phyloP scores from a whole-genome alignment of 1,140 invertebrate species.

The Anastrepha ludens region DNA sequence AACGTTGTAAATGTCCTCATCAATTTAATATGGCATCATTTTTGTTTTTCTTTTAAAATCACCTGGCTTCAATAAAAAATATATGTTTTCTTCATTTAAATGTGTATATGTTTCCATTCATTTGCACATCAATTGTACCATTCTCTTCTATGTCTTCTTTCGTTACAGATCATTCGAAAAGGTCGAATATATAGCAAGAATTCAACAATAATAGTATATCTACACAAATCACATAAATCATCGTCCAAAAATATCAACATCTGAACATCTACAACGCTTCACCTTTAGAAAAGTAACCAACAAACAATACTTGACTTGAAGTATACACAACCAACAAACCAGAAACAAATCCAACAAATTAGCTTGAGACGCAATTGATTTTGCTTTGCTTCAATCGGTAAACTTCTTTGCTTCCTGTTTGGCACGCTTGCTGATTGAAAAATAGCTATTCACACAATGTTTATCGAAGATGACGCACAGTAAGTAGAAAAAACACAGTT shows the following conservation, averaged over 20 bases:
- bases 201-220: constrained; percentile 42
- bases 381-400: background rate
- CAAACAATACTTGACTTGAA: background rate
- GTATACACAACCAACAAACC: background rate
- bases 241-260: background rate
- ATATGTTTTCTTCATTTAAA: constrained; percentile 16
- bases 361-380: background rate
- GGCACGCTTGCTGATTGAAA: background rate
- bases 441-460: constrained; percentile 64
- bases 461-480: constrained; percentile 74
- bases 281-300: background rate
- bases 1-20: background rate
- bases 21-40: too few species aligned
- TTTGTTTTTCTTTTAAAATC: background rate
- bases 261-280: background rate
- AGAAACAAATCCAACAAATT: too few species aligned
- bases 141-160: constrained; percentile 27
- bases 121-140: constrained; percentile 3
- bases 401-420: background rate
- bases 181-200: background rate
- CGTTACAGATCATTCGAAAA: constrained; percentile 12
- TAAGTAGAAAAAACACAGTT: constrained; percentile 63
- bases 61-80: background rate
- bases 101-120: constrained; percentile 37
- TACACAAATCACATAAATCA: background rate